A percentile compares a stretch with the other conserved stretches of the same genome.
These are phyloP conservation scores for Stenoptilia bipunctidactyla DNA, from an alignment of 2,888 invertebrate species.

Conservation along the genomic window DNA sequence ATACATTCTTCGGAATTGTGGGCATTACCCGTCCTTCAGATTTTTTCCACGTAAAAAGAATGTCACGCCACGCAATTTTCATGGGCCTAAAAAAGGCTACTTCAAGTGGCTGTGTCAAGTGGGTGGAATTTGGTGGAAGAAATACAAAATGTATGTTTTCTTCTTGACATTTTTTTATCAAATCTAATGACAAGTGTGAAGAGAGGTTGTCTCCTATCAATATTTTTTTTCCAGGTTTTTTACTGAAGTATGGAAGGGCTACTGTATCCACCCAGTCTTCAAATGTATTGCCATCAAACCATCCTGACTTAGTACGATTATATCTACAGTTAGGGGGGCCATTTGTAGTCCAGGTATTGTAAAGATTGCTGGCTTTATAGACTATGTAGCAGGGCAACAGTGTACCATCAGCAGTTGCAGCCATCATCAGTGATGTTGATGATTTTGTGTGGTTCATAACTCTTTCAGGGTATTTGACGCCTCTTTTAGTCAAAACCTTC, in stretches of 20 bases:
- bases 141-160: too few relatives aligned
- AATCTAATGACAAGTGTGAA: too few relatives aligned
- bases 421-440: constrained; percentile 30
- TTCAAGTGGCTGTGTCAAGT: too few relatives aligned
- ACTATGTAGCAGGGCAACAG: constrained; percentile 32
- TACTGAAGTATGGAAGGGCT: constrained; percentile 11
- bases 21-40: too few relatives aligned
- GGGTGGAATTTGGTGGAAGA: too few relatives aligned
- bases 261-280: constrained; percentile 13
- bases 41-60: too few relatives aligned
- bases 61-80: too few relatives aligned
- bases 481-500: constrained; percentile 10
- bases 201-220: constrained; percentile 12
- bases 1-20: too few relatives aligned
- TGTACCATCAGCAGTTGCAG: constrained; percentile 27
- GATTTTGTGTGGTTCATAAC: constrained; percentile 22
- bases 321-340: constrained; percentile 33
- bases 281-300: constrained; percentile 15
- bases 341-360: constrained; percentile 28
- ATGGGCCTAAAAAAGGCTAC: too few relatives aligned
- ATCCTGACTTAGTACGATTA: constrained; percentile 19
- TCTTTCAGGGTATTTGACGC: too few relatives aligned
- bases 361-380: constrained; percentile 33
- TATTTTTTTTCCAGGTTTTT: constrained; percentile 10
- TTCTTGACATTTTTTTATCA: too few relatives aligned